phyloP scores from a whole-genome alignment of 2,113 vertebrate species.

The Limnothrissa miodon region DNA sequence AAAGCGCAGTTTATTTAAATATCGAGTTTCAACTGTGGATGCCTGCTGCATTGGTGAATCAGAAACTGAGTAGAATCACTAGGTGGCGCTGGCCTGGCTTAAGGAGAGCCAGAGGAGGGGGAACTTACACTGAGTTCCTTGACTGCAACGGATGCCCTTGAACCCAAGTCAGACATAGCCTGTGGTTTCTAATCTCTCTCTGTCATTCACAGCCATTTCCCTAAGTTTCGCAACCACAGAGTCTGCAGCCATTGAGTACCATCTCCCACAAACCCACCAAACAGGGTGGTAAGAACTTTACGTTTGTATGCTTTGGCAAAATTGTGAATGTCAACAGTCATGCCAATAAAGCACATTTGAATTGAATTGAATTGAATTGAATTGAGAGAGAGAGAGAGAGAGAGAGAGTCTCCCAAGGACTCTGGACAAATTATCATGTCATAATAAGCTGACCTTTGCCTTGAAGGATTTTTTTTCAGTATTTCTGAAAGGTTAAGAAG shows the following conservation, averaged over 20 bases:
- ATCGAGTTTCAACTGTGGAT: too few species aligned
- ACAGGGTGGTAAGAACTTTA: too few species aligned
- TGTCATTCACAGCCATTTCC: constrained; percentile 72
- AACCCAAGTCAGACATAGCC: constrained; percentile 49
- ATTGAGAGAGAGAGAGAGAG: background rate
- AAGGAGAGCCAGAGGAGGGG: constrained; percentile 22
- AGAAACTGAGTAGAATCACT: too few species aligned
- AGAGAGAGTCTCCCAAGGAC: background rate
- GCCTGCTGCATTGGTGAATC: too few species aligned
- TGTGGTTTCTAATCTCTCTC: constrained; percentile 73
- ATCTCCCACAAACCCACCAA: background rate
- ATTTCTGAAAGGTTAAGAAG: too few species aligned
- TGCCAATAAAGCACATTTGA: too few species aligned
- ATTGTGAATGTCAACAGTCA: too few species aligned
- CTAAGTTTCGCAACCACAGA: constrained; percentile 39
- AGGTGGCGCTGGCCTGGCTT: too few species aligned
- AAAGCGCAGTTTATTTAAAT: too few species aligned
- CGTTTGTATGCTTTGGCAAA: too few species aligned
- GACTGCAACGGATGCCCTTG: constrained; percentile 52
- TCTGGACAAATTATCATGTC: too few species aligned
- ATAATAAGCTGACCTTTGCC: background rate
- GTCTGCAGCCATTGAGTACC: background rate
- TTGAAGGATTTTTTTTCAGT: background rate
- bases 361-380: too few species aligned
- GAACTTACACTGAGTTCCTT: background rate